Percentiles rank a stretch among this genome's conserved stretches.
Evolutionary conservation across 2,797 vertebrate genomes (phyloP).

Genomic region (Bufotes viridis): DNA sequence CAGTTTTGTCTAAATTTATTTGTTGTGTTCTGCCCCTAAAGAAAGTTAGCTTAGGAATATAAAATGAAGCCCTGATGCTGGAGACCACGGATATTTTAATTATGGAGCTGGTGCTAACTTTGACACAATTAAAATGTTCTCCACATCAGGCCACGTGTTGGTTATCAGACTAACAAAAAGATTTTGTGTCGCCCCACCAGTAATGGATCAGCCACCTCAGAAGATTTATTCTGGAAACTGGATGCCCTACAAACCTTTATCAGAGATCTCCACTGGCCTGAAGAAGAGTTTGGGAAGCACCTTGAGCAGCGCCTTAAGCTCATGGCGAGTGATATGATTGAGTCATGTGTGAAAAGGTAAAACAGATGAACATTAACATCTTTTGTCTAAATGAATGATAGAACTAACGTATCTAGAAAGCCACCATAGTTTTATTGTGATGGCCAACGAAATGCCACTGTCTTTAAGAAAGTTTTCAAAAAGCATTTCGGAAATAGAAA

Average conservation of each 20-base stretch:
- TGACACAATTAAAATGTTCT: slow-evolving; percentile 67
- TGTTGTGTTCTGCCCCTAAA: slow-evolving; percentile 73
- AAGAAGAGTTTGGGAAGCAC: slow-evolving; percentile 98
- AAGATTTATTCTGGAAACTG: slow-evolving; percentile 99
- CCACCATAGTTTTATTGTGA: background rate
- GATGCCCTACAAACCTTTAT: slow-evolving; percentile 99
- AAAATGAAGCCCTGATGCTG: slow-evolving; percentile 76
- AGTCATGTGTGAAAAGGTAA: slow-evolving; percentile 96
- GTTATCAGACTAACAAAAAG: slow-evolving; percentile 65
- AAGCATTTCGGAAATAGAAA: too few relatives aligned
- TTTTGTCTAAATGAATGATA: background rate
- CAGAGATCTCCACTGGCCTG: slow-evolving; percentile 96
- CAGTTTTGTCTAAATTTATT: slow-evolving; percentile 68
- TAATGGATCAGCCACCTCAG: slow-evolving; percentile 95
- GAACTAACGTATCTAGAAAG: background rate
- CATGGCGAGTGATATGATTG: slow-evolving; percentile 99
- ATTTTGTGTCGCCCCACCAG: slow-evolving; percentile 78
- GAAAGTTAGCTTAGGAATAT: slow-evolving; percentile 69
- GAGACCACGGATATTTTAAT: slow-evolving; percentile 77
- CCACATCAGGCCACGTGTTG: slow-evolving; percentile 72
- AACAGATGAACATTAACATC: background rate
- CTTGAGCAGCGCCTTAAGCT: slow-evolving; percentile 95
- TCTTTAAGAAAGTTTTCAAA: too few relatives aligned
- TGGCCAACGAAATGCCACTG: too few relatives aligned
- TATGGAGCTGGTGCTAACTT: slow-evolving; percentile 74